These are phyloP conservation scores for Arvicola amphibius DNA, from an alignment of 2,797 vertebrate species.

Conservation along the genomic window DNA sequence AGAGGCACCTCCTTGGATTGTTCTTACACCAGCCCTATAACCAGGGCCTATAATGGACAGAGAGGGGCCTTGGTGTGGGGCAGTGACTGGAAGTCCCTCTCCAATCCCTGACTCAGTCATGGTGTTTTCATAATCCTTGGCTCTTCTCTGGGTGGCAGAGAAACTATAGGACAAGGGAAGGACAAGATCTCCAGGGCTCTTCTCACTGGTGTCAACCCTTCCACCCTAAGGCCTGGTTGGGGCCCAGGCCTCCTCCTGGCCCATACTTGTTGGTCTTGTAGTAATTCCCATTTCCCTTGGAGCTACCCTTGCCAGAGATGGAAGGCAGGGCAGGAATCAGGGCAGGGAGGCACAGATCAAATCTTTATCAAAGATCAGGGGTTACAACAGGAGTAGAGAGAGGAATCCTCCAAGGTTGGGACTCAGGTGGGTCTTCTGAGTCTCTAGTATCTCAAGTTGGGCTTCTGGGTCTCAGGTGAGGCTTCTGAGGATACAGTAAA, in stretches of 20 bases:
- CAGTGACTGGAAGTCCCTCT: background rate
- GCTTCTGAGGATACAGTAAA: background rate
- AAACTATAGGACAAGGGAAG: background rate
- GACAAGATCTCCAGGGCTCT: too few relatives aligned
- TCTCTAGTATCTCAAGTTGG: background rate
- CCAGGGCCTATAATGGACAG: background rate
- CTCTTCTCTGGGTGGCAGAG: background rate
- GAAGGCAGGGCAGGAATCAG: constrained; percentile 87
- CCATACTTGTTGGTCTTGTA: background rate
- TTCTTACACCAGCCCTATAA: background rate
- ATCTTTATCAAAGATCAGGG: constrained; percentile 82
- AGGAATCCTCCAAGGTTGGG: too few relatives aligned
- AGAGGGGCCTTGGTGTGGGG: background rate
- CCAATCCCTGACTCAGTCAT: too few relatives aligned
- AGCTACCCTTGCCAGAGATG: background rate
- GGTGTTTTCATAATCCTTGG: background rate
- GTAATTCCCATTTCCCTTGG: too few relatives aligned
- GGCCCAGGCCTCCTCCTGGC: background rate
- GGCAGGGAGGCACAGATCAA: constrained; percentile 91
- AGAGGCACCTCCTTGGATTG: background rate
- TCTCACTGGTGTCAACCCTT: background rate
- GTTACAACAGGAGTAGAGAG: background rate
- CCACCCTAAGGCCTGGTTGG: background rate
- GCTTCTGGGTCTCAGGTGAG: background rate
- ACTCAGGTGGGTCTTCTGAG: background rate